Evolutionary conservation across 2,888 invertebrate species (phyloP), one percentile per base, ranked within the genome.

Genomic region (Macaria liturata): DNA sequence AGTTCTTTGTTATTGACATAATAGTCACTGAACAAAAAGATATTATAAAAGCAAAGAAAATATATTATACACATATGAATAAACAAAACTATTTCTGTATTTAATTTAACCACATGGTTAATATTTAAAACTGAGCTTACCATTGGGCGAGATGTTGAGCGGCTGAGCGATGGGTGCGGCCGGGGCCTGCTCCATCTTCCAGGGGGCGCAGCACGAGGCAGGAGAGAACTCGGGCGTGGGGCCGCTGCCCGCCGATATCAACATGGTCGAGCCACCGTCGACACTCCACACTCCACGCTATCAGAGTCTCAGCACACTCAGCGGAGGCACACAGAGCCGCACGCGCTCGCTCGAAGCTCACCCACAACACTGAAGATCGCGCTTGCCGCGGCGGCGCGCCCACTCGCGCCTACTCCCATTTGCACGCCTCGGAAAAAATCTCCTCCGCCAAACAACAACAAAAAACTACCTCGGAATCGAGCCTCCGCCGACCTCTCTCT

Each of bases 151-250:
- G 83, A 93, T 93, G 74, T 92, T 94, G 71, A 93, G 92, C 62
- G 88, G 84, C 66, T 91, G 91, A 8, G 88, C 71, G 74, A 90
- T 81, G 73, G 86, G 78, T 62, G 91, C 93, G 49, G 88, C 93
- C 69, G 91, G 93, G 80, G 78, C 93, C 74, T 93, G 94, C 80
- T 93, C 94, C 94, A 94, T 94, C 92, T 91, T 94, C 94, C 94
- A 94, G 88, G 91, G 81, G 75, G 92, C 86, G 92, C 94, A 86
- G 92, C 93, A 86, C 86, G 93, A 86, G 78, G 91, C 86, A 83
- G 93, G 87, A 84, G 92, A 92, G 76, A 91, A 92, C 80, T 92
- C 92, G 81, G 93, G 85, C 84, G 93, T 92, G 81, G 92, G 90
- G 86, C 92, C 88, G 89, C 91, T 88, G 89, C 93, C 88, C 93